Evolutionary conservation across 1,140 invertebrate species (phyloP), one percentile per base, ranked within the genome.

Genomic region (Nautilus pompilius): DNA sequence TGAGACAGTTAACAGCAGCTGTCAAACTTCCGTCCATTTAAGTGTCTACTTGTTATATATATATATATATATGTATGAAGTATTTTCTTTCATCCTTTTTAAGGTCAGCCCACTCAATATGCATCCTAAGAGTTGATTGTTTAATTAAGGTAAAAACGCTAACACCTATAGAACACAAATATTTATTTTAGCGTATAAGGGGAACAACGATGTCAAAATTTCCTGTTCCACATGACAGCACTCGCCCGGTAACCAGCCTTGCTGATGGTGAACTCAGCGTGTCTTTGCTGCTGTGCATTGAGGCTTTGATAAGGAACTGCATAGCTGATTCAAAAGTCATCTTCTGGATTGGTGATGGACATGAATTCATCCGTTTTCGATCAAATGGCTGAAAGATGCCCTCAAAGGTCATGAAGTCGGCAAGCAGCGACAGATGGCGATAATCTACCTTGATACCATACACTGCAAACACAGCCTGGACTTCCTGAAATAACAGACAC

Each of bases 331-430:
- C 97, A 76, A 97, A 99, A 2, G 92, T 96, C 91, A 99, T 99
- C 84, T 98, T 95, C 79, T 99, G 97, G 2, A 99, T 81, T 0
- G 95, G 93, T 3, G 96, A 99, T 0, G 92, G 85, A 41, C 89
- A 92, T 26, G 87, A 88, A 70, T 91, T 89, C 87, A 99, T 95
- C 5, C 93, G 93, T 76, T 88, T 89, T 30, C 96, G 85, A 81
- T 91, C 99, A 78, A 99, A 89, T 0, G 96, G 92, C 75, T 90
- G 88, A 73, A 92, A 97, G 10, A 84, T 84, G 0, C 98, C 98
- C 76, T 93, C 90, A 72, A 89, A 95, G 0, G 96, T 99, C 96
- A 99, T 99, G 78, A 98, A 99, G 83, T 99, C 96, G 0, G 96
- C 93, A 60, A 99, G 89, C 0, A 99, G 83, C 0, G 88, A 89